phyloP scores from a whole-genome alignment of 2,888 invertebrate species.

The Muscina levida region DNA sequence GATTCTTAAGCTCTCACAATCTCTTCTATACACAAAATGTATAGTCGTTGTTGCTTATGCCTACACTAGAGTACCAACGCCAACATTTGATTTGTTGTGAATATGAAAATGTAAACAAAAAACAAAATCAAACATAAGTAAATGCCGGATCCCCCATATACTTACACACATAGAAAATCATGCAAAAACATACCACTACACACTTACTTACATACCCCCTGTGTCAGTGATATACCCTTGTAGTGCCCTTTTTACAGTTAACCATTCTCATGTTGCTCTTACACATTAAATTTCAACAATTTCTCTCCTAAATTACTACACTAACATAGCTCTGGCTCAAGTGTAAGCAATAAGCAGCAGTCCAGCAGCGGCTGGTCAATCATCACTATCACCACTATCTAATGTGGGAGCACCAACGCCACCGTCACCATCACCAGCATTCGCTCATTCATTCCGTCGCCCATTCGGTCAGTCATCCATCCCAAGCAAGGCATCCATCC shows the following conservation, averaged over 20 bases:
- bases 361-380: too few relatives aligned
- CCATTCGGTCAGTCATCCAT: not conserved
- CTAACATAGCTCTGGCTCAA: not conserved
- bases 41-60: too few relatives aligned
- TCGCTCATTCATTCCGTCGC: too few relatives aligned
- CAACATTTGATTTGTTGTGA: conserved; percentile 45
- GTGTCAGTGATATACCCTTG: too few relatives aligned
- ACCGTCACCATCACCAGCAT: too few relatives aligned
- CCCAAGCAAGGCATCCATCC: not conserved
- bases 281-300: not conserved
- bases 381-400: too few relatives aligned
- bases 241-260: too few relatives aligned
- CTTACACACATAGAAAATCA: not conserved
- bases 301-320: not conserved
- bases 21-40: too few relatives aligned
- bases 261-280: not conserved
- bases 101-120: conserved; percentile 63
- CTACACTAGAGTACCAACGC: not conserved
- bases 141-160: conserved; percentile 18
- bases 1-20: too few relatives aligned
- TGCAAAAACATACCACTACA: conserved; percentile 23
- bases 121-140: conserved; percentile 22
- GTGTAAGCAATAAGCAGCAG: too few relatives aligned
- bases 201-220: too few relatives aligned
- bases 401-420: too few relatives aligned